Evolutionary conservation across 2,113 vertebrate species (phyloP).

Genomic region (Hemiscyllium ocellatum): DNA sequence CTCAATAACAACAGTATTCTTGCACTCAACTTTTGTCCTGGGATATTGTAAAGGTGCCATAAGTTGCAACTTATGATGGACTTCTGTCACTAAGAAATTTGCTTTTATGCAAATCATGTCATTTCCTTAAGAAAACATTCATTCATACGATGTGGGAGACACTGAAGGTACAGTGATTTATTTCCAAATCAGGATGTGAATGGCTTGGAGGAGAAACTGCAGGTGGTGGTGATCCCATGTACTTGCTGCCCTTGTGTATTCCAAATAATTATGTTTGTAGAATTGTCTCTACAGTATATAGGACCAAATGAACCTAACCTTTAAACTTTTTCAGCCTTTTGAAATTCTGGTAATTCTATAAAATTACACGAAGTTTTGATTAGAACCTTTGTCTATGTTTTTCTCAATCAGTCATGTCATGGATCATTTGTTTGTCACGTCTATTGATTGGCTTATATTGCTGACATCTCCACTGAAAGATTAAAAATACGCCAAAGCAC

Average conservation of each 20-base stretch:
- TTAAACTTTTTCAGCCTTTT: background rate
- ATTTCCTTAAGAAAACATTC: too few relatives aligned
- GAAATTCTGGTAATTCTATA: background rate
- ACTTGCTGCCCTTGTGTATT: too few relatives aligned
- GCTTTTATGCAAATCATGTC: too few relatives aligned
- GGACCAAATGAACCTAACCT: background rate
- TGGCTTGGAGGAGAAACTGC: too few relatives aligned
- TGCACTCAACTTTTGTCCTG: background rate
- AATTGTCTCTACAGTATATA: background rate
- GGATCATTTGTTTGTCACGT: background rate
- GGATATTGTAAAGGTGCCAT: background rate
- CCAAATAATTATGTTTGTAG: too few relatives aligned
- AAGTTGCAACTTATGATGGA: background rate
- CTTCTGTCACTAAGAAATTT: background rate
- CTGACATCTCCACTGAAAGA: background rate
- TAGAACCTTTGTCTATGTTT: background rate
- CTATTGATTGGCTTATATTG: background rate
- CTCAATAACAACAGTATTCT: background rate
- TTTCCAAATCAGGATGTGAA: too few relatives aligned
- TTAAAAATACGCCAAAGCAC: background rate
- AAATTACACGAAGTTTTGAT: background rate
- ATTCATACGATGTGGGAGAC: too few relatives aligned
- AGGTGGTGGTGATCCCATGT: too few relatives aligned
- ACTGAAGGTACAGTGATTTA: too few relatives aligned
- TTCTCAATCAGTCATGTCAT: background rate